Evolutionary conservation across 2,113 vertebrate genomes (phyloP).

Genomic region (Turnix velox): DNA sequence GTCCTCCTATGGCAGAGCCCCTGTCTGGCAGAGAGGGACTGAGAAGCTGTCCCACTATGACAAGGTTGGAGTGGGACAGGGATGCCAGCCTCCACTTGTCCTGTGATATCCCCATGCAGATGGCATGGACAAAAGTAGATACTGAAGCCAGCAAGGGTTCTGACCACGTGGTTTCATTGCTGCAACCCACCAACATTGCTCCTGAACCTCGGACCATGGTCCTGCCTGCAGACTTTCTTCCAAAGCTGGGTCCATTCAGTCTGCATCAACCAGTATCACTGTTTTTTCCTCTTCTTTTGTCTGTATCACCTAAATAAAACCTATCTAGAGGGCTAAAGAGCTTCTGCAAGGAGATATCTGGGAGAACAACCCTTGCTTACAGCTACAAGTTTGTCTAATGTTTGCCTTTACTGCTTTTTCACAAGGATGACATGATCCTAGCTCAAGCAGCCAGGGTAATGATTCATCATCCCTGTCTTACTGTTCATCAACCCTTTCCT

Average conservation of each 20-base stretch:
- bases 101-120: fast-evolving
- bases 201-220: fast-evolving
- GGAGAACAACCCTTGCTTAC: background rate
- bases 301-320: background rate
- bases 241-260: fast-evolving
- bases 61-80: fast-evolving
- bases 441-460: background rate
- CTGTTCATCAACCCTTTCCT: background rate
- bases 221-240: background rate
- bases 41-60: fast-evolving
- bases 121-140: background rate
- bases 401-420: background rate
- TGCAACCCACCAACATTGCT: fast-evolving
- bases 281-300: background rate
- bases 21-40: fast-evolving
- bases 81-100: background rate
- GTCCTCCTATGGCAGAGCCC: background rate
- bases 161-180: background rate
- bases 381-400: background rate
- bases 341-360: fast-evolving
- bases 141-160: background rate
- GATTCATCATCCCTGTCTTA: background rate
- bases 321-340: fast-evolving
- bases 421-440: background rate
- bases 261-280: background rate